Evolutionary conservation across 2,797 vertebrate genomes (phyloP), one percentile per base, ranked within the genome.

Genomic region (Kryptopterus vitreolus): DNA sequence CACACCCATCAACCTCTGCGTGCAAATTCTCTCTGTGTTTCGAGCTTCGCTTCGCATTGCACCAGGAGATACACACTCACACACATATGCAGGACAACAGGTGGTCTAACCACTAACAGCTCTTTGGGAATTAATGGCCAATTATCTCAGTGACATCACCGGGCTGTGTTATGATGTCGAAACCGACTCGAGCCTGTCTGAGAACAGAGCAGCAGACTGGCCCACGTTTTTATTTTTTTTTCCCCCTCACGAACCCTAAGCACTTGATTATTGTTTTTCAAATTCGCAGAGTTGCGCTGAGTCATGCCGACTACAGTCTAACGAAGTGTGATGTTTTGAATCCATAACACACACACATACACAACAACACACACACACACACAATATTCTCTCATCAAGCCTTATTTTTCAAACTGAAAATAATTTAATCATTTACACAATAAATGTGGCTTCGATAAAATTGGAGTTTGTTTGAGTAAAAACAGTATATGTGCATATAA

Each of bases 261-360:
- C 88, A 88, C 65, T 87, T 92, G 92, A 93, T 93, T 77, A 92
- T 85, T 92, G 92, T 91, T 92, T 89, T 91, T 88, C 84, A 58
- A 69, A 77, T 69, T 86, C 87, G 90, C 88, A 62, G 65, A 87
- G 91, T 93, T 92, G 93, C 81, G 76, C 82, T 93, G 91, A 92
- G 75, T 75, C 85, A 81, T 82, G 66, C 43, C 63, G 50, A 79
- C 59, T 71, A 80, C 80, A 85, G 76, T 57, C 33, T 72, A 65
- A 38, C 29, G n/a, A 18, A 53, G 15, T 52, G 31, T 65, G 48
- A 5, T 31, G 9, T 52, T 68, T 59, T 31, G 71, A 76, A 26
- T 50, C 48, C 16, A 2, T 9, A 24, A 63, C 38, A 59, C 24
- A 59, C 57, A 59, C 57, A 59, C 55, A 62, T 16, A 62, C 59